Evolutionary conservation across 2,113 vertebrate genomes (phyloP).

Genomic region (Pan troglodytes): DNA sequence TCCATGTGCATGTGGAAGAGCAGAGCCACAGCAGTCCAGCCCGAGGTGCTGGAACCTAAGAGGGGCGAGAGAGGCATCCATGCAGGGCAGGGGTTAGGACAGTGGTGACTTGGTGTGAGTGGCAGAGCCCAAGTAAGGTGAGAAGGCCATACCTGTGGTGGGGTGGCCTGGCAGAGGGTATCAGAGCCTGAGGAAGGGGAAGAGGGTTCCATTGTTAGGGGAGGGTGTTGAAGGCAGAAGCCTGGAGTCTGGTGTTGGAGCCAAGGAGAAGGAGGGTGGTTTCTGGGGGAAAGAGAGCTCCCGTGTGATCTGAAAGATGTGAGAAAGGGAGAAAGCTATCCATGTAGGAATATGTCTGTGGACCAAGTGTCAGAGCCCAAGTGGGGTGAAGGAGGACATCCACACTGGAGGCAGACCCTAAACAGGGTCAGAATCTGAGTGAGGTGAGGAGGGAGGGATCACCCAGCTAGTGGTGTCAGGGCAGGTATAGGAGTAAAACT

Average conservation of each 20-base stretch:
- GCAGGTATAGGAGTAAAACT: neutral
- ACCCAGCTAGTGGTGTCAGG: neutral
- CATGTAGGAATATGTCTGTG: neutral
- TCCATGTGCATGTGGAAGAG: neutral
- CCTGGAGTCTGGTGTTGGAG: too few relatives aligned
- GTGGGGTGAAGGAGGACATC: too few relatives aligned
- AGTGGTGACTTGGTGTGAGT: neutral
- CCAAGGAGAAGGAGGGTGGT: neutral
- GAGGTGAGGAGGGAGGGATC: neutral
- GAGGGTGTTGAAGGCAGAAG: neutral
- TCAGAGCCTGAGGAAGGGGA: neutral
- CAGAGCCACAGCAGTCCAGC: too few relatives aligned
- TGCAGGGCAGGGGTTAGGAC: too few relatives aligned
- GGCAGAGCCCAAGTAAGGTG: neutral
- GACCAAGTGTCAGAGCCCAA: neutral
- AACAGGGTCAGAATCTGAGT: neutral
- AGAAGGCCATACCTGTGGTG: neutral
- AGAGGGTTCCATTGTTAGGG: fast-evolving
- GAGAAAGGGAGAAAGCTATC: too few relatives aligned
- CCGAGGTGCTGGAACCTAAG: fast-evolving
- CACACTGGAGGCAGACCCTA: too few relatives aligned
- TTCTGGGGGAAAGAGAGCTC: neutral
- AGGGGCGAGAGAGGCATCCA: neutral
- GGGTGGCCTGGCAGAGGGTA: neutral
- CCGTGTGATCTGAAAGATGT: neutral